Base-by-base conservation (phyloP, 2,113 vertebrate genomes). In the Trachemys scripta region DNA sequence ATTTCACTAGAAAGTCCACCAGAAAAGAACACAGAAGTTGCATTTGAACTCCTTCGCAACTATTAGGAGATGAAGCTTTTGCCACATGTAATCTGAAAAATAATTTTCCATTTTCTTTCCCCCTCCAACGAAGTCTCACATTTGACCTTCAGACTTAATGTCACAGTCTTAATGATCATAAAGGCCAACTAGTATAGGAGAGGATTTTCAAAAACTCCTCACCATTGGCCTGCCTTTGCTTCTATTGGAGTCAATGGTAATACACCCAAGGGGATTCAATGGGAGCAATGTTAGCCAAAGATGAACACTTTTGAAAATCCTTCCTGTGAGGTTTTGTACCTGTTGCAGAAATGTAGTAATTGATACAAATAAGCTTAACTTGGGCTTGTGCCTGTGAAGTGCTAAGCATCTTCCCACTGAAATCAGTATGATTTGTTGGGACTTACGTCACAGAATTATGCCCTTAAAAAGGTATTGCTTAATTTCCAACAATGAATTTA, bases 1-100 rank as follows among this genome's bases (percentile, higher is more conserved):
- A 90, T 82, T 82, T 57, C 38, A 94, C 49, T 94, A 84, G 29
- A 92, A 35, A 87, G 42, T 87, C 87, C 56, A 93, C 38, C 72
- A 53, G 45, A 57, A 84, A 96, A 93, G 25, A 93, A 84, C 57
- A n/a, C 14, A 27, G 75, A 94, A 94, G 87, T 94, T 85, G 42
- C 51, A 89, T 95, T 94, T 81, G 38, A 38, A 10, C 69, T 69
- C 38, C 35, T 69, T 69, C 45, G 80, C 72, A 81, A 13, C 22
- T 80, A 80, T 87, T 0, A 76, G 25, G 49, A 85, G 5, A 85
- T 92, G 93, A 89, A 1, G 76, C 81, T 84, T 92, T 95, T 92
- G 12, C 19, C 38, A 42, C 3, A 8, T 17, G 6, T 59, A 87
- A 88, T 89, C 93, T 82, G 6, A 96, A 84, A 91, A 94, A 53